Evolutionary conservation across 2,888 invertebrate genomes (phyloP).

Genomic region (Exephanes ischioxanthus): DNA sequence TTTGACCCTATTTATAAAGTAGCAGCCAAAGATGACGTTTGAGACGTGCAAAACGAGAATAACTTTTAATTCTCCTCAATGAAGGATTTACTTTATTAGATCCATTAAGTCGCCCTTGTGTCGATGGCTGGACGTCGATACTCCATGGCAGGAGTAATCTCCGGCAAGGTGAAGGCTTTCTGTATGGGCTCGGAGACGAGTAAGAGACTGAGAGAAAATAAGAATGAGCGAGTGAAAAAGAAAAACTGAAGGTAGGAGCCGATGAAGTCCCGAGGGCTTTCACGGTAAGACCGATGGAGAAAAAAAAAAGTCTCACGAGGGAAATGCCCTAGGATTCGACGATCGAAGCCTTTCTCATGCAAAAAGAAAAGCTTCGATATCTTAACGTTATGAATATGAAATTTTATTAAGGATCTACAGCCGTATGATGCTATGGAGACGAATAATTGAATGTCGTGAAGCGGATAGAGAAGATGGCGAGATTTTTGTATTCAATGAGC

Average conservation of each 20-base stretch:
- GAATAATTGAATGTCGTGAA: not conserved
- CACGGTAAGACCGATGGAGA: constrained; percentile 2
- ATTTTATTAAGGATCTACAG: not conserved
- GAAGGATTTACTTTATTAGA: constrained; percentile 52
- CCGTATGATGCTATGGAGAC: not conserved
- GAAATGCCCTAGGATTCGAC: constrained; percentile 1
- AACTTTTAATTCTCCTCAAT: constrained; percentile 42
- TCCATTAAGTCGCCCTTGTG: constrained; percentile 34
- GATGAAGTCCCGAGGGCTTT: constrained; percentile 54
- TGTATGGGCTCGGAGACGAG: not conserved
- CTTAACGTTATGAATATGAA: constrained; percentile 3
- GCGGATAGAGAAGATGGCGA: too few relatives aligned
- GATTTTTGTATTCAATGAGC: not conserved
- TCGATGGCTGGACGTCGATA: constrained; percentile 30
- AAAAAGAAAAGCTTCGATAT: not conserved
- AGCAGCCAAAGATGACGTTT: not conserved
- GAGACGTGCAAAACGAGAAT: constrained; percentile 5
- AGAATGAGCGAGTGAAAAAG: constrained; percentile 33
- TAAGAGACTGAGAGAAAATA: constrained; percentile 16
- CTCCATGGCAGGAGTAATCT: constrained; percentile 36
- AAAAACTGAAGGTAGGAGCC: constrained; percentile 20
- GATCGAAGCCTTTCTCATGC: constrained; percentile 1
- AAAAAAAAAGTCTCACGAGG: not conserved
- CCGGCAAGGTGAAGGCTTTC: constrained; percentile 20
- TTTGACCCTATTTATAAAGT: not conserved